A percentile compares a stretch with the other conserved stretches of the same genome.
These are phyloP conservation scores for Chydorus sphaericus DNA, from an alignment of 2,888 invertebrate species.

Conservation along the genomic window DNA sequence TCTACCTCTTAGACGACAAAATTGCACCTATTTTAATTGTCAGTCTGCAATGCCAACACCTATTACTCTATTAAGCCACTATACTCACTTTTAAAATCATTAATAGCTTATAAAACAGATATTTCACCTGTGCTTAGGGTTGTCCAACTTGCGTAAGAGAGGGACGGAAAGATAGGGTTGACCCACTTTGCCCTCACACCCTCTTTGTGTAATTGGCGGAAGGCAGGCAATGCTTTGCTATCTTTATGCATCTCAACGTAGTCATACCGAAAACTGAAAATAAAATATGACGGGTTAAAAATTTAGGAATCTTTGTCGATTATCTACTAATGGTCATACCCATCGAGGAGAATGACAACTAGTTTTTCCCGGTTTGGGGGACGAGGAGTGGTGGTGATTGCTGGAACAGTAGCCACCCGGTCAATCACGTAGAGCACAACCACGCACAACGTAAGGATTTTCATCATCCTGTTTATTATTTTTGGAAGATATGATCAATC, in stretches of 20 bases:
- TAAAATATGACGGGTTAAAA: background rate
- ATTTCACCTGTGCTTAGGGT: conserved; percentile 23
- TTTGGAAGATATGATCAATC: no score
- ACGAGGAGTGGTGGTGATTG: no score
- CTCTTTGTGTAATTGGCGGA: conserved; percentile 21
- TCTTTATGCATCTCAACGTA: conserved; percentile 19
- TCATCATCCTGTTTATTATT: no score
- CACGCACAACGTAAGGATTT: no score
- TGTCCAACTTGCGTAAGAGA: conserved; percentile 25
- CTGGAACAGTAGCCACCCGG: no score
- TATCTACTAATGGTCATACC: background rate
- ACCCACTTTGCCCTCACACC: conserved; percentile 25
- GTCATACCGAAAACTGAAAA: conserved; percentile 22
- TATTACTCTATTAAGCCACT: no score
- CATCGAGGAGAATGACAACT: conserved; percentile 10
- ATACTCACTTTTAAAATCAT: no score
- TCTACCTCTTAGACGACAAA: no score
- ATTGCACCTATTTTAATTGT: no score
- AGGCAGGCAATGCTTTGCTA: conserved; percentile 20
- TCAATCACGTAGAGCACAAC: no score
- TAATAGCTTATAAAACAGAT: no score
- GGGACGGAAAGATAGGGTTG: conserved; percentile 23
- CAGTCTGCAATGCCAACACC: no score
- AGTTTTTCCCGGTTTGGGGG: conserved; percentile 3
- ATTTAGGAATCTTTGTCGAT: background rate